phyloP scores from a whole-genome alignment of 35 echinoderm and acorn worm species.

The Apostichopus japonicus region DNA sequence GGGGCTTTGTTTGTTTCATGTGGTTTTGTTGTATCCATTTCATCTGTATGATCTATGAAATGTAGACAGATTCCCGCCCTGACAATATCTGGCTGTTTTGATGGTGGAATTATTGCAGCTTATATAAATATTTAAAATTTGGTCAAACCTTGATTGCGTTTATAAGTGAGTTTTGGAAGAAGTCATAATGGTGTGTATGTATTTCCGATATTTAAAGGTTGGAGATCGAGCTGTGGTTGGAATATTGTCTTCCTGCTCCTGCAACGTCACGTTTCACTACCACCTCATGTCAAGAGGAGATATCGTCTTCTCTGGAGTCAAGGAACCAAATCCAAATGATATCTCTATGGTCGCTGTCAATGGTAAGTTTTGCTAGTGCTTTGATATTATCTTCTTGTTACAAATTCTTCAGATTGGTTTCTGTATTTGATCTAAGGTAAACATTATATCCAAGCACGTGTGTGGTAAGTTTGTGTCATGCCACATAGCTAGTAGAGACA shows the following conservation, averaged over 20 bases:
- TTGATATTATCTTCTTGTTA: background rate
- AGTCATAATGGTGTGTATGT: background rate
- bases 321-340: conserved; percentile 51
- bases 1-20: background rate
- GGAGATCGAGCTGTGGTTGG: conserved; percentile 75
- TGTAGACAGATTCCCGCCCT: too few relatives aligned
- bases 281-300: conserved; percentile 86
- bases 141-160: background rate
- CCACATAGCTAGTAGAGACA: too few relatives aligned
- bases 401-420: too few relatives aligned
- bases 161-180: background rate
- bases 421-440: too few relatives aligned
- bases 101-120: too few relatives aligned
- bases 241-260: conserved; percentile 86
- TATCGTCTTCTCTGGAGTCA: conserved; percentile 79
- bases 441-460: too few relatives aligned
- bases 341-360: conserved; percentile 25
- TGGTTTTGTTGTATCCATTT: background rate
- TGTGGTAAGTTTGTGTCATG: too few relatives aligned
- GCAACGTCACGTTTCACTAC: conserved; percentile 91
- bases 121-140: background rate
- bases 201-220: conserved; percentile 55
- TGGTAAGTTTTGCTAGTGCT: background rate
- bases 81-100: too few relatives aligned
- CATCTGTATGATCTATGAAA: background rate